These are phyloP conservation scores for Liposcelis brunnea DNA, from an alignment of 2,888 invertebrate species.

Conservation along the genomic window DNA sequence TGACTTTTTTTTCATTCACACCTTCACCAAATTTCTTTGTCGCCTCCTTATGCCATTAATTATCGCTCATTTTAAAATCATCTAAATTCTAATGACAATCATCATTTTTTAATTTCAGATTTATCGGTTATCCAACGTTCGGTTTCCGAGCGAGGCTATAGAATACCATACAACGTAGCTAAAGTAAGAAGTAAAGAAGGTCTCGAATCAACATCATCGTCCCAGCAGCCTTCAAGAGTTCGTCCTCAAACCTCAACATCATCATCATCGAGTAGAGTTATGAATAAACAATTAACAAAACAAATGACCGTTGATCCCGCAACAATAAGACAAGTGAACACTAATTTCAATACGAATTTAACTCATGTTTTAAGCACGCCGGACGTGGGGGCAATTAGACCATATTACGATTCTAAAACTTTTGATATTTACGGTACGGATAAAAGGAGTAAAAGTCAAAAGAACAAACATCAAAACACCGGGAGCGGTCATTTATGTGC, in stretches of 20 bases:
- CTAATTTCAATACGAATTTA: conserved; percentile 19
- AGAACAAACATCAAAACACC: conserved; percentile 17
- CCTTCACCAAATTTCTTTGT: too few relatives aligned
- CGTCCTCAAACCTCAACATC: conserved; percentile 1
- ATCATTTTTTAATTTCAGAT: neutral
- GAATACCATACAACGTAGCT: neutral
- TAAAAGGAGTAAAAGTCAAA: conserved; percentile 4
- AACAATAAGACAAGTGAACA: conserved; percentile 24
- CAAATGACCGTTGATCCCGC: conserved; percentile 23
- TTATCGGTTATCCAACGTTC: conserved; percentile 28
- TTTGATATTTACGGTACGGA: conserved; percentile 12
- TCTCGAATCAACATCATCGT: conserved; percentile 14
- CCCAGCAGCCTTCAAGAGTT: conserved; percentile 19
- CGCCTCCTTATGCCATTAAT: too few relatives aligned
- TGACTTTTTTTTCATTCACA: too few relatives aligned
- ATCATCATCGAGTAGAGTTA: neutral
- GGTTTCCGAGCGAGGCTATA: conserved; percentile 29
- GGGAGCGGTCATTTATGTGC: conserved; percentile 42
- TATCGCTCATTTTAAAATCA: too few relatives aligned
- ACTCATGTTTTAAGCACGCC: conserved; percentile 42
- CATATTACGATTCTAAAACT: conserved; percentile 13
- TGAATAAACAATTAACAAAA: conserved; percentile 10
- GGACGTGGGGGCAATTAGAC: conserved; percentile 30
- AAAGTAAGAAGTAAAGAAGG: conserved; percentile 16
- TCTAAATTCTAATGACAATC: too few relatives aligned